Evolutionary conservation across 2,797 vertebrate species (phyloP), one percentile per base, ranked within the genome.

Genomic region (Rachycentron canadum): DNA sequence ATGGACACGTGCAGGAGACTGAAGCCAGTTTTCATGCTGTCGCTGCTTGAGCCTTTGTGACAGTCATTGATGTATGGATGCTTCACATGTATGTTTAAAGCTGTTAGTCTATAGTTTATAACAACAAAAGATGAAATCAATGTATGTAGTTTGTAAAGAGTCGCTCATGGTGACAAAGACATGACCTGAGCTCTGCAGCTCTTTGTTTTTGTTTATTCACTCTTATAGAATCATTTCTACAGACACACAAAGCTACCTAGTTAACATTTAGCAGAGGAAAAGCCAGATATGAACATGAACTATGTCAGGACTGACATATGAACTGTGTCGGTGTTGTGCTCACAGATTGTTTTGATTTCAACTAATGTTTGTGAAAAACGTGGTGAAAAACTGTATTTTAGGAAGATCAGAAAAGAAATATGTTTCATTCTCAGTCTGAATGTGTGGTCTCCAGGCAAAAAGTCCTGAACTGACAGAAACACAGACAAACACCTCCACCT

Each of bases 401-500:
- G n/a, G 3, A 40, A 26, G 14, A 34, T 47, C 3, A 25, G 26
- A 12, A 34, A 25, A 69, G 14, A 45, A 14, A n/a, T n/a, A 19
- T 1, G 64, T 77, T 5, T n/a, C 13, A 9, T 38, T 28, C 57
- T 43, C 53, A 26, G n/a, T 25, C 66, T 59, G 41, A 50, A 28
- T 41, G n/a, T 81, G 73, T 16, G 36, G 32, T 41, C 23, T 36
- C 58, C 19, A 40, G 23, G 74, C 36, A 28, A 47, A 53, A 43
- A 49, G 17, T 36, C 7, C 36, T n/a, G 43, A 82, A 69, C 70
- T 73, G 82, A 72, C 73, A 74, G 62, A 73, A 32, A 70, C 62
- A 65, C 47, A 82, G 70, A 72, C 78, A 79, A 75, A 82, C 76
- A 66, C 41, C 38, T 65, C 49, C 45, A 81, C 43, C 79, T 59